Percentiles rank a stretch among this genome's conserved stretches.
Conservation (phyloP, 2,797 vertebrate genomes). For the Fistularia tabacaria region DNA sequence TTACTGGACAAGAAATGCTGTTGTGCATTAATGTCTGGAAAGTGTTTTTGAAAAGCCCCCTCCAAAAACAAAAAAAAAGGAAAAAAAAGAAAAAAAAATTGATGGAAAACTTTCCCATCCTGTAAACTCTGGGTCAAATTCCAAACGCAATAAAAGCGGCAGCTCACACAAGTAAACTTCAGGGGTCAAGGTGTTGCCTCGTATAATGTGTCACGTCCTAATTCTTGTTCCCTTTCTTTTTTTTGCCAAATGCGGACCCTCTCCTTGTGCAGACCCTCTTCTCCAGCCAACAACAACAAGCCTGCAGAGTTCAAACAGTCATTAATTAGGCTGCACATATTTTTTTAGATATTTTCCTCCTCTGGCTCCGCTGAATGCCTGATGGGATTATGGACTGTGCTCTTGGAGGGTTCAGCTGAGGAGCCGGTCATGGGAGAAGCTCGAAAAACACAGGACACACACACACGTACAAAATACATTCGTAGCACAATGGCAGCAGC, state of each 20-base stretch:
- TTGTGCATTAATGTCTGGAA: no score
- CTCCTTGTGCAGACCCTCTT: neutral
- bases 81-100: no score
- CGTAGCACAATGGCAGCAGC: no score
- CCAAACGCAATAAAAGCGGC: conserved; percentile 26
- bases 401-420: conserved; percentile 45
- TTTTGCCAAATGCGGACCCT: no score
- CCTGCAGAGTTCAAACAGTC: conserved; percentile 22
- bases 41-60: no score
- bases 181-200: conserved; percentile 20
- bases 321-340: conserved; percentile 15
- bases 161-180: conserved; percentile 38
- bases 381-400: conserved; percentile 54
- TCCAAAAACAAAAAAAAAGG: no score
- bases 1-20: no score
- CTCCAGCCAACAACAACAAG: conserved; percentile 14
- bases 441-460: conserved; percentile 3
- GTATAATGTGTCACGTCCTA: conserved; percentile 9
- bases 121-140: conserved; percentile 29
- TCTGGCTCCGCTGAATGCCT: conserved; percentile 43
- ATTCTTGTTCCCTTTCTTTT: conserved; percentile 1
- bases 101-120: conserved; percentile 5
- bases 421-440: conserved; percentile 47
- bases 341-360: conserved; percentile 23
- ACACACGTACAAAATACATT: no score